phyloP scores from a whole-genome alignment of 2,113 vertebrate genomes.

The Oxyura jamaicensis region DNA sequence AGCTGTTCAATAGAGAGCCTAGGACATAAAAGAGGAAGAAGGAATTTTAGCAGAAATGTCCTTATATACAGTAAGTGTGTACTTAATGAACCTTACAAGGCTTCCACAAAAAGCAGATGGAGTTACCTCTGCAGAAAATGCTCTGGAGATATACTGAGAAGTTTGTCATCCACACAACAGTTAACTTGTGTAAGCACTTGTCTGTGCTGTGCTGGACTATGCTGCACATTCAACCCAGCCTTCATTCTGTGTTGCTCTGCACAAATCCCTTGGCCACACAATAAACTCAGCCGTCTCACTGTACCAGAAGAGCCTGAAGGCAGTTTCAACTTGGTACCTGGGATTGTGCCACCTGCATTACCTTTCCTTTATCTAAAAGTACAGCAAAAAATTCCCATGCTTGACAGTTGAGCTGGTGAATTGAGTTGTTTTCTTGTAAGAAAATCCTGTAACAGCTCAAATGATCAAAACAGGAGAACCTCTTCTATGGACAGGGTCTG shows the following conservation, averaged over 20 bases:
- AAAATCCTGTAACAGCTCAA: not conserved
- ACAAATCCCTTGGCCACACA: not conserved
- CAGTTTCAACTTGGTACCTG: not conserved
- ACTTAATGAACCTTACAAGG: not conserved
- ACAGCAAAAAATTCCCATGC: not conserved
- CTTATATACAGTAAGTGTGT: not conserved
- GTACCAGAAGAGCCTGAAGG: not conserved
- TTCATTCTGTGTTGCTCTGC: accelerated
- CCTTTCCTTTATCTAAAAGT: not conserved
- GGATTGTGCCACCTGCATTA: not conserved
- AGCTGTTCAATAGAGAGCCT: not conserved
- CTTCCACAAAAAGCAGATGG: not conserved
- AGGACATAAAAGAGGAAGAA: not conserved
- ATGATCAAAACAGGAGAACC: not conserved
- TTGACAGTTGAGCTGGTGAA: not conserved
- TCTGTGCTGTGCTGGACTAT: not conserved
- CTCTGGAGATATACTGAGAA: not conserved
- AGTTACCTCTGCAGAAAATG: accelerated
- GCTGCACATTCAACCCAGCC: not conserved
- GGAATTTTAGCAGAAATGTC: not conserved
- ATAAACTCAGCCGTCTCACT: not conserved
- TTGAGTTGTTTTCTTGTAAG: not conserved
- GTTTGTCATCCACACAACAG: not conserved
- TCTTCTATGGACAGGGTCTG: not conserved
- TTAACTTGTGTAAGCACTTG: not conserved